These are phyloP conservation scores for Erebia aethiops DNA, from an alignment of 2,888 invertebrate genomes.

Conservation along the genomic window DNA sequence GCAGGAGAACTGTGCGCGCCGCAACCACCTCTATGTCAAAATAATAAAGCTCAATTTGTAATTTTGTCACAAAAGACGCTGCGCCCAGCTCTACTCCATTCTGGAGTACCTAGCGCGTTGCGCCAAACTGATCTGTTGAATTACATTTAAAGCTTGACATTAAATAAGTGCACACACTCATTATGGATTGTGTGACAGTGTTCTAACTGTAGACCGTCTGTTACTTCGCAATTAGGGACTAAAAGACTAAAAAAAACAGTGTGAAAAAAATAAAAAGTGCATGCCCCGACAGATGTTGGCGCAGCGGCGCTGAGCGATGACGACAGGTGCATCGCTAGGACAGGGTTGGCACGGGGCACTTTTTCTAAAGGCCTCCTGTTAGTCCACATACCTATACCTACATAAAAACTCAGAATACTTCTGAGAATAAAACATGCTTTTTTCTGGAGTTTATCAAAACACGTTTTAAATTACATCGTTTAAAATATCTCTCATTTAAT, in stretches of 20 bases:
- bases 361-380: background rate
- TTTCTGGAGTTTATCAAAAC: no score
- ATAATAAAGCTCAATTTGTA: background rate
- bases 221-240: slow-evolving; percentile 62
- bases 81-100: background rate
- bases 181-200: background rate
- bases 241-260: slow-evolving; percentile 49
- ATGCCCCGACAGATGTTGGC: slow-evolving; percentile 72
- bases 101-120: background rate
- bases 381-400: background rate
- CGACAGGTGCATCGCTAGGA: slow-evolving; percentile 65
- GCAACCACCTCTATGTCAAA: no score
- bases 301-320: slow-evolving; percentile 67
- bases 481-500: no score
- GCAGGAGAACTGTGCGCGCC: no score
- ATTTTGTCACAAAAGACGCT: no score
- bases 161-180: background rate
- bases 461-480: no score
- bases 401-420: background rate
- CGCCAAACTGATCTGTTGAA: background rate
- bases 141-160: background rate
- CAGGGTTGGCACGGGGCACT: slow-evolving; percentile 58
- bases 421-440: background rate
- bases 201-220: slow-evolving; percentile 52
- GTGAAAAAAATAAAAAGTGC: slow-evolving; percentile 60